Base-by-base conservation (phyloP, 2,797 vertebrate genomes). In the Spheniscus humboldti region DNA sequence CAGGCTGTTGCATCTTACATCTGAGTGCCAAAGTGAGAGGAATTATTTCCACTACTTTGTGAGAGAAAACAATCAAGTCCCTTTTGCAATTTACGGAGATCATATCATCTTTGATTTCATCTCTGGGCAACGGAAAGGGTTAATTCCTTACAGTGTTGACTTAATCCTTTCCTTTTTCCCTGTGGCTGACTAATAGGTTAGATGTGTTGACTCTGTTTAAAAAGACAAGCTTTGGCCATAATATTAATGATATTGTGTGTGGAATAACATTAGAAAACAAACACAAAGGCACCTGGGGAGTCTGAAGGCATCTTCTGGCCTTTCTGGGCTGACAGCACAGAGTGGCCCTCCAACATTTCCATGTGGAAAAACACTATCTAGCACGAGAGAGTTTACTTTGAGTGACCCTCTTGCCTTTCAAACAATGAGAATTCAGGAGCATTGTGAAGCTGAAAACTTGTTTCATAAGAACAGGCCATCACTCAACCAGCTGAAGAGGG, bases 361-460 rank as follows among this genome's bases (percentile, higher is more conserved):
- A 79, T 60, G 68, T 86, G 72, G 67, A 94, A 94, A 96, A 97
- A 94, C 84, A 94, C 24, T 20, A 59, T n/a, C 52, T 59, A 81
- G 83, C 59, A 62, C 3, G 3, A 67, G 20, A 94, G 56, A 74
- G 94, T 97, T 97, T 96, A 96, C 91, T 97, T 86, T 97, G 83
- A 96, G 63, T 95, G 95, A 97, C 94, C 95, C 81, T 91, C 66
- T 77, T 77, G 89, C 89, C 63, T 95, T 96, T 84, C 66, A 72
- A 95, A 96, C 88, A 96, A 84, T 67, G 48, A 76, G 59, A 92
- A 97, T 92, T 92, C 94, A 96, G 55, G 78, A 91, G 80, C 50
- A n/a, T 67, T 94, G 67, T 53, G 52, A 92, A 88, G 69, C 59
- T 77, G 74, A 84, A 82, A 82, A 85, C 60, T 59, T 67, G 63